Conservation (phyloP, 2,797 vertebrate species). For the Hydrophis major region DNA sequence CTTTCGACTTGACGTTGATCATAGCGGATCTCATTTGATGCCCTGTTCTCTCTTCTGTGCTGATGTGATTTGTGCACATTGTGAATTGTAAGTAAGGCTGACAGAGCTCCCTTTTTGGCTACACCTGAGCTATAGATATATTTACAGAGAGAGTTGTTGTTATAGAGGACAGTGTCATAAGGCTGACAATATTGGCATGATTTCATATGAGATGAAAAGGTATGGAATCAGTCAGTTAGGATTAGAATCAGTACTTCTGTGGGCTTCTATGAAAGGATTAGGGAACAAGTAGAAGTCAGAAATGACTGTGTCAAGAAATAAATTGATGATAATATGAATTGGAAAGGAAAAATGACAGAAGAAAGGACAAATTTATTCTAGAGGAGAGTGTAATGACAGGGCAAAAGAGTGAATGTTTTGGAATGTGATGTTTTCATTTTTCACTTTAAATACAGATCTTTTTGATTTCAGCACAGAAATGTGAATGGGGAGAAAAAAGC, state of each 20-base stretch:
- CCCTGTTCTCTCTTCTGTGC: neutral
- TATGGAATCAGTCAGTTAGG: slow-evolving; percentile 42
- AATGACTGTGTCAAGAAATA: slow-evolving; percentile 67
- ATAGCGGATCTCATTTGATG: slow-evolving; percentile 45
- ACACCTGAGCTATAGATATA: slow-evolving; percentile 41
- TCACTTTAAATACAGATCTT: slow-evolving; percentile 47
- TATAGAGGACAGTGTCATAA: slow-evolving; percentile 40
- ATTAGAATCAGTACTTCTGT: slow-evolving; percentile 47
- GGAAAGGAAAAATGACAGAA: slow-evolving; percentile 62
- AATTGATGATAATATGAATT: slow-evolving; percentile 68
- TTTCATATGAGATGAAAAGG: neutral
- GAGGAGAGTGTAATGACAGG: slow-evolving; percentile 48
- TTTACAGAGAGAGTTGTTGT: slow-evolving; percentile 30
- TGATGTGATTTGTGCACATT: neutral
- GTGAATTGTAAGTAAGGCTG: slow-evolving; percentile 46
- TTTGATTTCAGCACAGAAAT: slow-evolving; percentile 54
- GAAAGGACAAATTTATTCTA: slow-evolving; percentile 62
- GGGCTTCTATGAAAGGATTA: slow-evolving; percentile 59
- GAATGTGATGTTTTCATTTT: slow-evolving; percentile 63
- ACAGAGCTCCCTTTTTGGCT: slow-evolving; percentile 39
- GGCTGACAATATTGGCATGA: slow-evolving; percentile 11
- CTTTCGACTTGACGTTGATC: slow-evolving; percentile 52
- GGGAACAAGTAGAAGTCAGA: slow-evolving; percentile 53
- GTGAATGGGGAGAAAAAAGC: slow-evolving; percentile 11
- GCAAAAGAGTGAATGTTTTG: slow-evolving; percentile 58